Evolutionary conservation across 2,888 invertebrate species (phyloP), one percentile per base, ranked within the genome.

Genomic region (Tortrix viridana): DNA sequence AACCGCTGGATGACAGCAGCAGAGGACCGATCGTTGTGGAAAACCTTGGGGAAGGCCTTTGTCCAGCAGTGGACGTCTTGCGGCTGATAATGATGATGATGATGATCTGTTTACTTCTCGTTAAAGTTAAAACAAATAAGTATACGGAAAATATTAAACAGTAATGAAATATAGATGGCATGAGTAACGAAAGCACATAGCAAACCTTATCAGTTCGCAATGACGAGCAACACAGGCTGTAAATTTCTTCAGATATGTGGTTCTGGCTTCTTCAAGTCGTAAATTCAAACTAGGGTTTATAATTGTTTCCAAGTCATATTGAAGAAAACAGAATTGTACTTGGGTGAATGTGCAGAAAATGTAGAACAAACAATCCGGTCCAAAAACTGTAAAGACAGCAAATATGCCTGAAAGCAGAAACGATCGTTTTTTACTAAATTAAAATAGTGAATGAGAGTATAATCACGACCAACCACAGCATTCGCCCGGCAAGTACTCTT

Each of bases 321-420:
- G 71, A n/a, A 86, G 68, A 5, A 66, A 67, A 37, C 66, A 66
- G 56, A 84, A 81, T 63, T 85, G 81, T 23, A 80, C 73, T 64
- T 82, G 73, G 44, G 85, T 76, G 64, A 78, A 83, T 9, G 81
- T 77, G 46, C 81, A 81, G n/a, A 71, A 74, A 1, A 76, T 71
- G 22, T 80, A 80, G 58, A 75, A 84, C 43, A 84, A 74, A 46
- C 74, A 74, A 60, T 84, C 85, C 2, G 80, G 73, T 0, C 80
- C 81, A 52, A 76, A 74, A 1, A 85, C 74, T 5, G 71, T 71
- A 9, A 74, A 71, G 5, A 76, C 60, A 5, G 74, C 70, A 4
- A 76, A 55, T 43, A 67, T 18, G 9, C 69, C 73, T 75, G 65
- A 53, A 63, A 71, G 23, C 23, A 46, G 57, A 65, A 19, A 65